Evolutionary conservation across 2,888 invertebrate genomes (phyloP), one percentile per base, ranked within the genome.

Genomic region (Drosophila mettleri): DNA sequence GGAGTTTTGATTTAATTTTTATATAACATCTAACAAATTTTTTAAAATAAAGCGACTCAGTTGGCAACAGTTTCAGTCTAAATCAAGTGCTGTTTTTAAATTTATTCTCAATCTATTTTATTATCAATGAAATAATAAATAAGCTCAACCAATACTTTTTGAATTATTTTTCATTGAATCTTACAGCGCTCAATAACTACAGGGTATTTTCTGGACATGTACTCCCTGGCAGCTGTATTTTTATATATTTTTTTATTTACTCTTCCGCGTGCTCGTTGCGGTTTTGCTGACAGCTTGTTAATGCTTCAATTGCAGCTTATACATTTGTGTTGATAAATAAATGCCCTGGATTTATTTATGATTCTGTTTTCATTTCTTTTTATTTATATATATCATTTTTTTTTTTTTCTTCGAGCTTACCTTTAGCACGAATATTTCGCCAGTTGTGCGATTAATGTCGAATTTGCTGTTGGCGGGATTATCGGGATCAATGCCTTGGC

Each of bases 381-480:
- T 9, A 9, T 33, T 29, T 8, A 10, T n/a, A n/a, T n/a, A n/a
- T n/a, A n/a, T n/a, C n/a, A n/a, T 27, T 9, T 51, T 53, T 8
- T 38, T 2, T 8, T 20, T 29, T 16, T 31, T n/a, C 1, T 16
- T n/a, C 1, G n/a, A 8, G 92, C 93, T 94, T 93, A 98, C 98
- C 96, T 98, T 98, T 33, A 98, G 94, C 16, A 98, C 98, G 92
- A 96, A 98, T 93, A 99, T 98, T 93, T 98, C 97, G 71, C 98
- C 99, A 1, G 97, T 97, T 27, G 98, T 98, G 71, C 98, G 95
- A 93, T 98, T 98, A 88, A 99, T 98, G 92, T 98, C 98, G 91
- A 99, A 99, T 93, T 98, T 98, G 93, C 97, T 97, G 92, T 98
- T 98, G 73, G 97, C 96, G 51, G 97, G 97, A 93, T 98, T 98